Evolutionary conservation across 2,888 invertebrate genomes (phyloP), one percentile per base, ranked within the genome.

Genomic region (Elysia crispata): DNA sequence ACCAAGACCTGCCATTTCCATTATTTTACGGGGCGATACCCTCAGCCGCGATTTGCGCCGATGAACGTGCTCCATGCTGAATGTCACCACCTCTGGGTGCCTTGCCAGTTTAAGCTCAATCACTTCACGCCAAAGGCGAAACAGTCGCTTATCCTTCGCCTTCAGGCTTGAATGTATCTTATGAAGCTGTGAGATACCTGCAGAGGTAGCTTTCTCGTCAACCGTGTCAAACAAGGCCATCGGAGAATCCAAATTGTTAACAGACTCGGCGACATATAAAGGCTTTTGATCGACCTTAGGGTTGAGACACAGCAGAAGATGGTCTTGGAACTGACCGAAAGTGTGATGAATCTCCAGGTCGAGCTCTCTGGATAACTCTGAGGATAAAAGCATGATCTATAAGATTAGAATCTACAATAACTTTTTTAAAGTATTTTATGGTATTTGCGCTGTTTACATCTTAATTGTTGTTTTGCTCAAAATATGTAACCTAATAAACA

Each of bases 21-120:
- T 41, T 11, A 6, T 11, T 41, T 41, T 41, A 11, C 41, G 41
- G 11, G 41, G 41, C 41, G 41, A 11, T 41, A 41, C 15, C 23
- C 6, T 18, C 23, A 23, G 60, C 3, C 60, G 60, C 23, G 75
- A 75, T 31, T 81, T 82, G 66, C 88, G 82, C 15, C 81, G 82
- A 28, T 86, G 81, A 6, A 88, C 84, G n/a, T 82, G 83, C 66
- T 90, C 86, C 78, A 86, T 86, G 70, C 85, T 86, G 81, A 86
- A 89, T 88, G 87, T 89, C 8, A 86, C 81, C 18, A 91, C 86
- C 60, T 83, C 79, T 1, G 74, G 78, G 77, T 88, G 87, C 0
- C 67, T 69, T 11, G 86, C 84, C 18, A 90, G 77, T 13, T 79
- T 75, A 5, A 69, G 33, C 70, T 88, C 86, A n/a, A 86, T 72